Conservation (phyloP, 2,797 vertebrate genomes). For the Notolabrus celidotus region DNA sequence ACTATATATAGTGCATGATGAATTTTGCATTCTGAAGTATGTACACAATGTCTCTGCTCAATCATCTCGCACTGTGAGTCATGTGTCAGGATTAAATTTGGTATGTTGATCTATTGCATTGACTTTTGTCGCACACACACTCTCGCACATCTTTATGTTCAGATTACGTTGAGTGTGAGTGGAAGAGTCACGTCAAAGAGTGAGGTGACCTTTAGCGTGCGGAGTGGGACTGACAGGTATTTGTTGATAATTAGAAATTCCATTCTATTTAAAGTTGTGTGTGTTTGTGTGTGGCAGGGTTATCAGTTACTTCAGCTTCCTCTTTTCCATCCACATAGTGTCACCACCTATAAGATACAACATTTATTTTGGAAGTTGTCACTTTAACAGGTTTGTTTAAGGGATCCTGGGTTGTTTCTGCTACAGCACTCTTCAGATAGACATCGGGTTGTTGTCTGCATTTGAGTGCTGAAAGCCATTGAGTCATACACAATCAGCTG, state of each 20-base stretch:
- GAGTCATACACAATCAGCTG: too few relatives aligned
- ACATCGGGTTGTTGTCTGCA: not conserved
- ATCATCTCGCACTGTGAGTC: constrained; percentile 33
- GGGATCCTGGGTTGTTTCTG: not conserved
- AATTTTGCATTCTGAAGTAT: not conserved
- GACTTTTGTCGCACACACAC: not conserved
- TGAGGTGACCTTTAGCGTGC: constrained; percentile 58
- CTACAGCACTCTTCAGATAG: not conserved
- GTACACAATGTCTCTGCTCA: constrained; percentile 13
- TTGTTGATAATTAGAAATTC: constrained; percentile 78
- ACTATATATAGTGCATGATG: not conserved
- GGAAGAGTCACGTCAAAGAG: constrained; percentile 27
- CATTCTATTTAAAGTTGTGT: constrained; percentile 69
- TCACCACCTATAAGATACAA: not conserved
- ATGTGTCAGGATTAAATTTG: constrained; percentile 14
- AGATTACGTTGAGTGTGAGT: constrained; percentile 50
- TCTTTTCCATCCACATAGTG: not conserved
- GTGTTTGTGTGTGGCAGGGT: not conserved
- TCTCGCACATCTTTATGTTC: constrained; percentile 8
- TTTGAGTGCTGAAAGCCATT: too few relatives aligned
- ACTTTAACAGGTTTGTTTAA: not conserved
- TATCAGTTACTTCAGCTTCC: not conserved
- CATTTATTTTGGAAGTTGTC: not conserved
- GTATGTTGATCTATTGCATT: constrained; percentile 17
- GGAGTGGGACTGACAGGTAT: constrained; percentile 54